phyloP scores from a whole-genome alignment of 2,113 vertebrate genomes.

The Misgurnus anguillicaudatus region DNA sequence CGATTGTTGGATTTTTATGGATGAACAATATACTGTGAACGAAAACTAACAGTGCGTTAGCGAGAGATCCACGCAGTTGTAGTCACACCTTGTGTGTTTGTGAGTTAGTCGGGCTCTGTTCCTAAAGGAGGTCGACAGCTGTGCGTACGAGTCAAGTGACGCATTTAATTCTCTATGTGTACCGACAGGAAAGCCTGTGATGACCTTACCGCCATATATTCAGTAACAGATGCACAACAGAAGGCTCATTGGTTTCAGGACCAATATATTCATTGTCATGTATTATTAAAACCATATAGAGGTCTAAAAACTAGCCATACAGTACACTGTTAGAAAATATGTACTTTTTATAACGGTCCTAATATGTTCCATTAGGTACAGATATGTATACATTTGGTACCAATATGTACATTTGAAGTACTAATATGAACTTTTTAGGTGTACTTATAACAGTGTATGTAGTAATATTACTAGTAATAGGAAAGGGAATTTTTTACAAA shows the following conservation, averaged over 20 bases:
- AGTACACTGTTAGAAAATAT: too few relatives aligned
- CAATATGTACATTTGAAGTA: too few relatives aligned
- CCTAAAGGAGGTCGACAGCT: slow-evolving; percentile 21
- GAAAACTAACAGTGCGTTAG: neutral
- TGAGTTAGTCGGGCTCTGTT: slow-evolving; percentile 2
- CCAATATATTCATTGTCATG: neutral
- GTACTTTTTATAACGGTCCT: too few relatives aligned
- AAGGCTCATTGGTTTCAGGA: slow-evolving; percentile 1
- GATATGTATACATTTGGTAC: too few relatives aligned
- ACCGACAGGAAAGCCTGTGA: slow-evolving; percentile 12
- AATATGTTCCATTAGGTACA: too few relatives aligned
- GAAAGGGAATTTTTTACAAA: too few relatives aligned
- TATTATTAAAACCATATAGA: neutral
- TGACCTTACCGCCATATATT: slow-evolving; percentile 25
- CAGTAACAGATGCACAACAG: neutral
- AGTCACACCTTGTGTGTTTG: slow-evolving; percentile 24
- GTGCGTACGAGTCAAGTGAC: slow-evolving; percentile 11
- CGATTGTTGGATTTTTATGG: slow-evolving; percentile 25
- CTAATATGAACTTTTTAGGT: too few relatives aligned
- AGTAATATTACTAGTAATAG: too few relatives aligned
- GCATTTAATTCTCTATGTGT: slow-evolving; percentile 20
- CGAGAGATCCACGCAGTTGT: neutral
- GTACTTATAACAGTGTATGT: too few relatives aligned
- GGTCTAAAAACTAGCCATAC: neutral
- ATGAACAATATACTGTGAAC: slow-evolving; percentile 26